A percentile compares a stretch with the other conserved stretches of the same genome.
These are phyloP conservation scores for Crossocerus cetratus DNA, from an alignment of 2,888 invertebrate species.

Conservation along the genomic window DNA sequence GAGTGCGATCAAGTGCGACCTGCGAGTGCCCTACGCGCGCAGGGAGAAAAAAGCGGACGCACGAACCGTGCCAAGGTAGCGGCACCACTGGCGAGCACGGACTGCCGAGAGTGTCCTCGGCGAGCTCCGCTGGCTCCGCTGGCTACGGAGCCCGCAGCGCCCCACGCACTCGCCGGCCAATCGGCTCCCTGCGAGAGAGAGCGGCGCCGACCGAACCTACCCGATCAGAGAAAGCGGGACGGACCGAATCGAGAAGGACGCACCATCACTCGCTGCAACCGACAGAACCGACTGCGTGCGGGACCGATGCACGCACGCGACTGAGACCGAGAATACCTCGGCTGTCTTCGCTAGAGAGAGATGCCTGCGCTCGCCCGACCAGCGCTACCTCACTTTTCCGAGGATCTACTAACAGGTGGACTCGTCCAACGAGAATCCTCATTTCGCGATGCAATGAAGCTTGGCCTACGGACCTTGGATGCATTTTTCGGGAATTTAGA, in stretches of 20 bases:
- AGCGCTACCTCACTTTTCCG: slow-evolving; percentile 16
- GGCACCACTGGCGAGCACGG: slow-evolving; percentile 49
- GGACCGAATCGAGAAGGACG: neutral
- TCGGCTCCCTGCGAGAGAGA: neutral
- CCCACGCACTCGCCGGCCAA: neutral
- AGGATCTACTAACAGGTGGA: slow-evolving; percentile 45
- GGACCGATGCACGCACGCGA: neutral
- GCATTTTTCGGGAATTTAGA: too few relatives aligned
- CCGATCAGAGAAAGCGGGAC: neutral
- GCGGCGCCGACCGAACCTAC: neutral
- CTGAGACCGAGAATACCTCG: neutral
- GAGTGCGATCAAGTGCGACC: too few relatives aligned
- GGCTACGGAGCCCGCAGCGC: neutral
- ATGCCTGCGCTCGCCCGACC: neutral
- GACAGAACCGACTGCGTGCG: too few relatives aligned
- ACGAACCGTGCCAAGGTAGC: slow-evolving; percentile 53
- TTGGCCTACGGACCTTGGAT: too few relatives aligned
- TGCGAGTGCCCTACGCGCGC: neutral
- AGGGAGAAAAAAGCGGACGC: slow-evolving; percentile 11
- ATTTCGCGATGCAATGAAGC: too few relatives aligned
- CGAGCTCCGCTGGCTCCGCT: neutral
- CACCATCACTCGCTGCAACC: neutral
- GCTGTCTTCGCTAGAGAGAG: neutral
- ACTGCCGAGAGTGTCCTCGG: neutral
- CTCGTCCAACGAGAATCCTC: slow-evolving; percentile 34